Conservation (phyloP, 2,113 vertebrate species). For the Leptosomus discolor region DNA sequence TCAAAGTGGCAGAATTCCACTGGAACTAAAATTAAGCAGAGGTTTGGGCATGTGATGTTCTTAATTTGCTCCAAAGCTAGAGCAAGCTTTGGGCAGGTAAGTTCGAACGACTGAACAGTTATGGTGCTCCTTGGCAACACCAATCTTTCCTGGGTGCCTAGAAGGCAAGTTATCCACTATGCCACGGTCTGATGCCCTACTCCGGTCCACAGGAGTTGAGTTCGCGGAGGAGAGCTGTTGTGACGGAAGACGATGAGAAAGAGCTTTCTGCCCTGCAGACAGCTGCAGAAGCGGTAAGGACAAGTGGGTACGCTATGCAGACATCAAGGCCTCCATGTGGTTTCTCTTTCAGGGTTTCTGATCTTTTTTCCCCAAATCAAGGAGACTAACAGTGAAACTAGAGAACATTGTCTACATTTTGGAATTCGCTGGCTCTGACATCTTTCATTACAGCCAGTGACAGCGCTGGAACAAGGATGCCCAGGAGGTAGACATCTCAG, state of each 20-base stretch:
- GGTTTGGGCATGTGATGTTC: not conserved
- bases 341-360: not conserved
- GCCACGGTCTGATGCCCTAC: not conserved
- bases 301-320: too few relatives aligned
- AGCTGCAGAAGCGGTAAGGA: not conserved
- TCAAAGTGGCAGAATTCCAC: not conserved
- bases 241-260: not conserved
- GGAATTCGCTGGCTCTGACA: not conserved
- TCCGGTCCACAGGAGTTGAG: not conserved
- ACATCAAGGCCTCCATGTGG: not conserved
- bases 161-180: not conserved
- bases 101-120: rapidly evolving
- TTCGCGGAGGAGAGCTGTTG: not conserved
- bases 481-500: not conserved
- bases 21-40: not conserved
- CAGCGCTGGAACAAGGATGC: not conserved
- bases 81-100: not conserved
- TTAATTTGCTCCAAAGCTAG: not conserved
- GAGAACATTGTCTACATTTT: not conserved
- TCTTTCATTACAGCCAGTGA: not conserved
- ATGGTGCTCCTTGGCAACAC: not conserved
- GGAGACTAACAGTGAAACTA: not conserved
- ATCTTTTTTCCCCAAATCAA: not conserved
- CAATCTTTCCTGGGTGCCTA: not conserved
- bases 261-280: not conserved